Base-by-base conservation (phyloP, 2,888 invertebrate species). In the Dryococelus australis region DNA sequence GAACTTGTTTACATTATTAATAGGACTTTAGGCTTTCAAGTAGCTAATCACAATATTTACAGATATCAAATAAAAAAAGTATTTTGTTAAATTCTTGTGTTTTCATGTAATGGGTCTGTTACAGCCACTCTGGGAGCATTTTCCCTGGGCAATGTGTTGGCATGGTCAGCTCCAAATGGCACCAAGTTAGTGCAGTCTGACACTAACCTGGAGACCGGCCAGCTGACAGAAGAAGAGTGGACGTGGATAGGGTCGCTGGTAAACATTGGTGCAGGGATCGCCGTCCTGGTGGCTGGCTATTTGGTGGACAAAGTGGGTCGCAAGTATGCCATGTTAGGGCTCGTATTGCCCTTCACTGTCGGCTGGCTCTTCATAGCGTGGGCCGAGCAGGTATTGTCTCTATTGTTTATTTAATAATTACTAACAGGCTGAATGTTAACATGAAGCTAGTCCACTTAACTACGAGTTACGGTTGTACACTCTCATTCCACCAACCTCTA, bases 81-180 rank as follows among this genome's bases (percentile, higher is more conserved):
- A 35, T 35, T 35, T 35, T 35, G 35, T 35, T 35, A 35, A 35
- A 35, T 35, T 1, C 35, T 35, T 35, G 35, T 35, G 35, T 24
- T 27, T 16, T 85, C 24, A 88, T 89, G n/a, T n/a, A n/a, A n/a
- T n/a, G n/a, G n/a, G n/a, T n/a, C n/a, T n/a, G 87, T 91, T 92
- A 84, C 93, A 94, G 96, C 97, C 20, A 96, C 97, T 78, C 93
- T 97, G 87, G 97, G 97, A 79, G 96, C 97, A 0, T 92, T 97
- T 87, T 96, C 96, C 0, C 95, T 96, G 86, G 97, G 97, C 90
- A 94, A 96, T 35, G 94, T 96, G 86, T 93, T 97, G 12, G 97
- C 95, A 79, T 97, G 97, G 97, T 95, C 97, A 2, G 95, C 96
- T 0, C 96, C 96, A 12, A 96, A 96, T 26, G 92, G 94, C n/a